Conservation (phyloP, 2,797 vertebrate species). For the Margarornis squamiger region DNA sequence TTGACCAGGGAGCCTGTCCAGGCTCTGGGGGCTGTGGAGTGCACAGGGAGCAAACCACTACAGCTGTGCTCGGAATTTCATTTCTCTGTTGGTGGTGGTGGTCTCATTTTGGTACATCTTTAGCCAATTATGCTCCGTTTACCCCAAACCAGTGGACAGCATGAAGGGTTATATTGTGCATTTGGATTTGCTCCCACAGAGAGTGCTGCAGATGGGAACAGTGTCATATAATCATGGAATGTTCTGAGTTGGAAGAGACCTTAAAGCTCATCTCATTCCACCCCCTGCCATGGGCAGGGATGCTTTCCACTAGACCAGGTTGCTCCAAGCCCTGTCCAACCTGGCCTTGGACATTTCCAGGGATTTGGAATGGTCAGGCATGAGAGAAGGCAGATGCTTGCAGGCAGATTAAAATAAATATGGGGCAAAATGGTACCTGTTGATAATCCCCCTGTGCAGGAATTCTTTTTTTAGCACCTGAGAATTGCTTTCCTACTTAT, state of each 20-base stretch:
- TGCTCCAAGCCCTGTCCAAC: not conserved
- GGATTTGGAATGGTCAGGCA: not conserved
- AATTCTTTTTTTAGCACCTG: slow-evolving; percentile 2
- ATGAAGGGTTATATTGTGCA: not conserved
- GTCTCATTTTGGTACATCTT: rapidly evolving
- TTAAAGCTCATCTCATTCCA: not conserved
- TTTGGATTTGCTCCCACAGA: not conserved
- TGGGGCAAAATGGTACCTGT: not conserved
- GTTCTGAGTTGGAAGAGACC: not conserved
- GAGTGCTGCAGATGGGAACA: not conserved
- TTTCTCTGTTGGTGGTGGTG: not conserved
- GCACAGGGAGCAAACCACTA: not conserved
- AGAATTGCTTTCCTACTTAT: not conserved
- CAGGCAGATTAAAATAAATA: not conserved
- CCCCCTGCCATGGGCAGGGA: not conserved
- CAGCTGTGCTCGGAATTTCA: not conserved
- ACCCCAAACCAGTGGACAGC: not conserved
- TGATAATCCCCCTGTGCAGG: not conserved
- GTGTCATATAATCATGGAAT: not conserved
- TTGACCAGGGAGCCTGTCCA: rapidly evolving
- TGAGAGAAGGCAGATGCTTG: not conserved
- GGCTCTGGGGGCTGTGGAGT: not conserved
- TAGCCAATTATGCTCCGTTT: not conserved
- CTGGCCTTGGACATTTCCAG: not conserved
- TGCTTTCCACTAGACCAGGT: not conserved